Percentiles rank a stretch among this genome's conserved stretches.
Conservation (phyloP, 2,797 vertebrate genomes). For the Liasis olivaceus region DNA sequence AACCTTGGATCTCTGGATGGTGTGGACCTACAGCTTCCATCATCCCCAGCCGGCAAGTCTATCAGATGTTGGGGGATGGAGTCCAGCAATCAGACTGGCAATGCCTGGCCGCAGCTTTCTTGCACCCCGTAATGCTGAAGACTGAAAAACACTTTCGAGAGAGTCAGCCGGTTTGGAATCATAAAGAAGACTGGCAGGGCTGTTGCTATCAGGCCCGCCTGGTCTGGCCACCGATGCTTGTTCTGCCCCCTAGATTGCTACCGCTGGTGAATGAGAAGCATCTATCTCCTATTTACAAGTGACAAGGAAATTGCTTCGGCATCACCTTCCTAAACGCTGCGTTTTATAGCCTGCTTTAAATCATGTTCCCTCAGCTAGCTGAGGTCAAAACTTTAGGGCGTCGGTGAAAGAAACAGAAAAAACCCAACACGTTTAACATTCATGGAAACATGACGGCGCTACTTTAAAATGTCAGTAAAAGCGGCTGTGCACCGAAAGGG, state of each 20-base stretch:
- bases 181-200: not conserved
- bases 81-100: not conserved
- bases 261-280: not conserved
- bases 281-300: slow-evolving; percentile 41
- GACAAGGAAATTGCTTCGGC: slow-evolving; percentile 26
- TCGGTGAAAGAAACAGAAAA: slow-evolving; percentile 29
- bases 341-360: slow-evolving; percentile 37
- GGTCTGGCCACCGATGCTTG: not conserved
- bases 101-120: not conserved
- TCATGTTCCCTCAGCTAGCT: not conserved
- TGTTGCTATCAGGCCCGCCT: not conserved
- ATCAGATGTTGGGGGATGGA: not conserved
- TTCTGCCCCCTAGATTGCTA: not conserved
- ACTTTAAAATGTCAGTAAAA: not conserved
- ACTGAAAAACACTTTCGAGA: not conserved
- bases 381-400: not conserved
- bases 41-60: not conserved
- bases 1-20: not conserved
- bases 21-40: too few species aligned
- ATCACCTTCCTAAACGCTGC: not conserved
- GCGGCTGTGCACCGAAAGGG: not conserved
- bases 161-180: not conserved
- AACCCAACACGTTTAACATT: slow-evolving; percentile 23
- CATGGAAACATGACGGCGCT: slow-evolving; percentile 34
- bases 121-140: not conserved